Evolutionary conservation across 2,888 invertebrate genomes (phyloP).

Genomic region (Eupithecia tripunctaria): DNA sequence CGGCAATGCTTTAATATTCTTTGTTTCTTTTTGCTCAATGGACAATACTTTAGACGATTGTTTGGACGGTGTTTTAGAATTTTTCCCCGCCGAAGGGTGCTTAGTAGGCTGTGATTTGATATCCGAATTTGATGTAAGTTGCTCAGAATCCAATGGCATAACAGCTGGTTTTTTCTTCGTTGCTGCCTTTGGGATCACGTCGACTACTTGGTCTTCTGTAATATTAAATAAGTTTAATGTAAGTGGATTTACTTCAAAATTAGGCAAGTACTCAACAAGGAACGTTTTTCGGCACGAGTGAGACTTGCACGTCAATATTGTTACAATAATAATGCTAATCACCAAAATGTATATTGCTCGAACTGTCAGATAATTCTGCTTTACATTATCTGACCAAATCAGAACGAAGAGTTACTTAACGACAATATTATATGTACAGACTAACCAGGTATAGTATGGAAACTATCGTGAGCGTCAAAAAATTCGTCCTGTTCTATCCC

Average conservation of each 20-base stretch:
- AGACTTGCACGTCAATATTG: background rate
- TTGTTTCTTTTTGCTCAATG: background rate
- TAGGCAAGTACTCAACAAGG: background rate
- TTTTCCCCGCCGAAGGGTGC: background rate
- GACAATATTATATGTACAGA: background rate
- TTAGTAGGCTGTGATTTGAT: background rate
- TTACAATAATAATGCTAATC: background rate
- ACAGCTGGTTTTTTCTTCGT: background rate
- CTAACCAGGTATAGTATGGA: constrained; percentile 58
- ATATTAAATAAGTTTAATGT: background rate
- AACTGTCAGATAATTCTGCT: background rate
- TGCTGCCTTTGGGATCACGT: background rate
- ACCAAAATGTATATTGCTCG: background rate
- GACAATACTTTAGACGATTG: background rate
- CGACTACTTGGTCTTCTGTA: background rate
- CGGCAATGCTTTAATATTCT: background rate
- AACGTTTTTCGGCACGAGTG: background rate
- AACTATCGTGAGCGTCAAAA: constrained; percentile 70
- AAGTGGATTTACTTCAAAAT: background rate
- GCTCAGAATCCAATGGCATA: background rate
- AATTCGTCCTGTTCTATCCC: constrained; percentile 61
- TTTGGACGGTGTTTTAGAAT: background rate
- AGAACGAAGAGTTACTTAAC: background rate
- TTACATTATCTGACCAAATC: background rate
- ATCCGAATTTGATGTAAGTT: background rate